Conservation (phyloP, 2,888 invertebrate species). For the Phyllotreta cruciferae region DNA sequence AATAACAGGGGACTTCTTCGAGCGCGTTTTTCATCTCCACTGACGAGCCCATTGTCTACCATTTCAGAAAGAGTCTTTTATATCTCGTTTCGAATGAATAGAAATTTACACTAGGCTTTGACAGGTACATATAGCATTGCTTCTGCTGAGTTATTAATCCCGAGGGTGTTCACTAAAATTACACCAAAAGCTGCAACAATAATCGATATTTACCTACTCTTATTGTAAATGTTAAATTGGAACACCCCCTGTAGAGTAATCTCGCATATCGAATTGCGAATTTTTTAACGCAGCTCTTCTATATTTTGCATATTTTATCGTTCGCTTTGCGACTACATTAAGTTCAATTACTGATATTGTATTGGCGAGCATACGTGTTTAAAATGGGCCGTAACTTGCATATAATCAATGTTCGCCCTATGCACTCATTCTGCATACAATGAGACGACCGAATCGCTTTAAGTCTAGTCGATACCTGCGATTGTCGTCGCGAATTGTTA, state of each 20-base stretch:
- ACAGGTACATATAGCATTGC: not conserved
- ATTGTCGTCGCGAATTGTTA: too few species aligned
- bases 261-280: too few species aligned
- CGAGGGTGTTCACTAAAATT: too few species aligned
- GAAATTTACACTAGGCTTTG: constrained; percentile 6
- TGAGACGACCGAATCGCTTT: not conserved
- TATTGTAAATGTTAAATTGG: too few species aligned
- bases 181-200: too few species aligned
- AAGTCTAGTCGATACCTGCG: too few species aligned
- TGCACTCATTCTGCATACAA: constrained; percentile 1
- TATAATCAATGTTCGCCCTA: constrained; percentile 1
- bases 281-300: too few species aligned
- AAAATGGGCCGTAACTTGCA: constrained; percentile 2
- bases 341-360: too few species aligned
- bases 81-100: constrained; percentile 15
- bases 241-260: too few species aligned
- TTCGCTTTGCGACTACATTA: too few species aligned
- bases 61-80: constrained; percentile 13
- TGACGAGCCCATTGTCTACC: constrained; percentile 10
- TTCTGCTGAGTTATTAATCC: constrained; percentile 1
- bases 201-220: too few species aligned
- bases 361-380: not conserved
- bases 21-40: constrained; percentile 13
- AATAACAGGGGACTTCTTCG: constrained; percentile 14
- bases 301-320: too few species aligned